Evolutionary conservation across 2,888 invertebrate genomes (phyloP).

Genomic region (Leptinotarsa tumamoca): DNA sequence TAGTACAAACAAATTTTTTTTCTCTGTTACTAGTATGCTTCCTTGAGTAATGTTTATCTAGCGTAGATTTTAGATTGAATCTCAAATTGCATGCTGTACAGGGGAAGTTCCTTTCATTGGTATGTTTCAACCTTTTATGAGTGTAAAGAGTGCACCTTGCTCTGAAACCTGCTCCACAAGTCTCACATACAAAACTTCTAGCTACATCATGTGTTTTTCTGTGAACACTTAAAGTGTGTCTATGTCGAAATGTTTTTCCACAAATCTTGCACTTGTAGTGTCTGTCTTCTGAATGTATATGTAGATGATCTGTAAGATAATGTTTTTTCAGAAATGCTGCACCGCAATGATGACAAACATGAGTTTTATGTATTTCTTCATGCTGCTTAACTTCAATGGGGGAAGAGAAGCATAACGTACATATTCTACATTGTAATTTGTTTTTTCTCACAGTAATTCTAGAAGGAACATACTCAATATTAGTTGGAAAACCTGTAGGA

Average conservation of each 20-base stretch:
- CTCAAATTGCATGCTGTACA: conserved; percentile 54
- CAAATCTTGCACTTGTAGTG: conserved; percentile 53
- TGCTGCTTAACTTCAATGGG: conserved; percentile 32
- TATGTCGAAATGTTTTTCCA: conserved; percentile 53
- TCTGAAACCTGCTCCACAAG: conserved; percentile 55
- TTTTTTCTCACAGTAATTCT: conserved; percentile 27
- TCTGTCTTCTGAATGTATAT: conserved; percentile 51
- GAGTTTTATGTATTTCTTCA: conserved; percentile 45
- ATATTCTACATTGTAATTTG: conserved; percentile 36
- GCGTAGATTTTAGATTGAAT: conserved; percentile 55
- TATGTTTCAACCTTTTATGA: conserved; percentile 53
- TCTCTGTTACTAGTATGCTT: conserved; percentile 37
- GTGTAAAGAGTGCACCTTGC: conserved; percentile 54
- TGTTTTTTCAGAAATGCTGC: conserved; percentile 45
- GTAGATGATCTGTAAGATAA: conserved; percentile 48
- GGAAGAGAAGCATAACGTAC: conserved; percentile 32
- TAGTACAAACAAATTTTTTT: conserved; percentile 37
- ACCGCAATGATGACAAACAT: conserved; percentile 50
- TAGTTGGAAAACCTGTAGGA: conserved; percentile 32
- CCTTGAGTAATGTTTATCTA: conserved; percentile 52
- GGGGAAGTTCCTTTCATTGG: conserved; percentile 51
- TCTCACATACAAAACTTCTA: conserved; percentile 53
- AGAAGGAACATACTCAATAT: conserved; percentile 34
- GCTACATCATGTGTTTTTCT: conserved; percentile 54
- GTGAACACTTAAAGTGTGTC: conserved; percentile 54